Evolutionary conservation across 1,140 invertebrate species (phyloP).

Genomic region (Heliconius melpomene): DNA sequence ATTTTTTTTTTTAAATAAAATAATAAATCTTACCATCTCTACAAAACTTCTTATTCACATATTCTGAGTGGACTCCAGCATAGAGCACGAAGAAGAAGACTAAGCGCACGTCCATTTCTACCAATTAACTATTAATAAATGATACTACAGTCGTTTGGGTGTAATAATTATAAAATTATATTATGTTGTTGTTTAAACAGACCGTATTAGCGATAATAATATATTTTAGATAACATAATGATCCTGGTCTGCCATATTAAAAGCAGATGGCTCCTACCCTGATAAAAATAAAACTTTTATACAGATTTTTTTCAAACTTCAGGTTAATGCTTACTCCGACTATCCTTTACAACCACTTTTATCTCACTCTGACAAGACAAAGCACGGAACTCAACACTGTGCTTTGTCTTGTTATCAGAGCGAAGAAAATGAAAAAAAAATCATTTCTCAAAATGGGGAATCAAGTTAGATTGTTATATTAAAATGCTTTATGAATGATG

Average conservation of each 20-base stretch:
- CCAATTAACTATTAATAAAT: constrained; percentile 22
- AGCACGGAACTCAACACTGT: no score
- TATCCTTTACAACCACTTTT: no score
- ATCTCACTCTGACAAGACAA: no score
- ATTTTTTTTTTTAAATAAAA: not conserved
- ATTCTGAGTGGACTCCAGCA: constrained; percentile 36
- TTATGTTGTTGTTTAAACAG: constrained; percentile 12
- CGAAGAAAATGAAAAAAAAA: no score
- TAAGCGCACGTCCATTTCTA: constrained; percentile 42
- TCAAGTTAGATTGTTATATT: no score
- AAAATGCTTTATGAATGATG: no score
- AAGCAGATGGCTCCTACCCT: not conserved
- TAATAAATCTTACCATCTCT: constrained; percentile 42
- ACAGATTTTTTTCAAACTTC: fast-evolving
- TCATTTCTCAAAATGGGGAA: no score
- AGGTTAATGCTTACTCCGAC: no score
- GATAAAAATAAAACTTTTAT: no score
- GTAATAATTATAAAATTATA: not conserved
- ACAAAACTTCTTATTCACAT: constrained; percentile 47
- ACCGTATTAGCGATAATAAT: not conserved
- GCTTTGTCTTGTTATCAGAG: no score
- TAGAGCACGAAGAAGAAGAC: constrained; percentile 27
- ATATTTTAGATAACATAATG: constrained; percentile 10
- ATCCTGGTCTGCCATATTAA: not conserved
- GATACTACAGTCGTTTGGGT: not conserved